Percentiles rank a stretch among this genome's conserved stretches.
phyloP scores from a whole-genome alignment of 2,888 invertebrate species.

The Mystacides longicornis region DNA sequence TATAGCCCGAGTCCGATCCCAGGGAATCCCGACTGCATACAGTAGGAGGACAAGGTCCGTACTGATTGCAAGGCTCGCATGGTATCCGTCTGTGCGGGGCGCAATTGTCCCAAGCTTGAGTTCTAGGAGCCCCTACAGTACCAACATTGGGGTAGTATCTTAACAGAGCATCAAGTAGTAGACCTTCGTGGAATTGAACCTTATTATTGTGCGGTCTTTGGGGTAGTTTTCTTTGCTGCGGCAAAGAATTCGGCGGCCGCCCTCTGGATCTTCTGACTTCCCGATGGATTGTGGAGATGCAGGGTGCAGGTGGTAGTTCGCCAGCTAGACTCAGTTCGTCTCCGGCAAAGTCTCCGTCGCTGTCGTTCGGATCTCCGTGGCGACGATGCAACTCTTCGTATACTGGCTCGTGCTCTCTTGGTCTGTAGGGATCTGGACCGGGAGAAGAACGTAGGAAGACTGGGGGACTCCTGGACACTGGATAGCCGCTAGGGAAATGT shows the following conservation, averaged over 20 bases:
- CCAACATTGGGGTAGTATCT: slow-evolving; percentile 67
- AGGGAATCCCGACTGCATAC: slow-evolving; percentile 67
- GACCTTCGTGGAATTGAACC: slow-evolving; percentile 75
- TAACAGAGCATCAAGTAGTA: slow-evolving; percentile 64
- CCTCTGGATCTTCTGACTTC: slow-evolving; percentile 44
- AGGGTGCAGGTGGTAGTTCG: slow-evolving; percentile 32
- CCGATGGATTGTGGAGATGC: slow-evolving; percentile 29
- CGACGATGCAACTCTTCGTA: slow-evolving; percentile 70
- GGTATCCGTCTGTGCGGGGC: slow-evolving; percentile 48
- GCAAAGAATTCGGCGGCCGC: slow-evolving; percentile 43
- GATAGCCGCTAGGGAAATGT: slow-evolving; percentile 55
- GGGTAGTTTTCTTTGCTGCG: slow-evolving; percentile 53
- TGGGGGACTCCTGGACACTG: slow-evolving; percentile 54
- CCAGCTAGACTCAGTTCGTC: slow-evolving; percentile 64
- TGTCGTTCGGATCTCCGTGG: slow-evolving; percentile 49
- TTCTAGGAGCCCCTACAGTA: slow-evolving; percentile 51
- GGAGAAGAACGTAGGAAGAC: slow-evolving; percentile 66
- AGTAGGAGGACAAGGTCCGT: slow-evolving; percentile 52
- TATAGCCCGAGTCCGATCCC: slow-evolving; percentile 80
- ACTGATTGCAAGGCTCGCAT: slow-evolving; percentile 57
- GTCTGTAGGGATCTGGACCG: slow-evolving; percentile 57
- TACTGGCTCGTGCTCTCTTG: slow-evolving; percentile 63
- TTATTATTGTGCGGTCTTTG: slow-evolving; percentile 52
- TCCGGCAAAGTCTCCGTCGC: slow-evolving; percentile 81
- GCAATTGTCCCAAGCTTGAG: slow-evolving; percentile 31